Percentiles rank a stretch among this genome's conserved stretches.
Conservation (phyloP, 1,140 invertebrate species). For the Babylonia areolata region DNA sequence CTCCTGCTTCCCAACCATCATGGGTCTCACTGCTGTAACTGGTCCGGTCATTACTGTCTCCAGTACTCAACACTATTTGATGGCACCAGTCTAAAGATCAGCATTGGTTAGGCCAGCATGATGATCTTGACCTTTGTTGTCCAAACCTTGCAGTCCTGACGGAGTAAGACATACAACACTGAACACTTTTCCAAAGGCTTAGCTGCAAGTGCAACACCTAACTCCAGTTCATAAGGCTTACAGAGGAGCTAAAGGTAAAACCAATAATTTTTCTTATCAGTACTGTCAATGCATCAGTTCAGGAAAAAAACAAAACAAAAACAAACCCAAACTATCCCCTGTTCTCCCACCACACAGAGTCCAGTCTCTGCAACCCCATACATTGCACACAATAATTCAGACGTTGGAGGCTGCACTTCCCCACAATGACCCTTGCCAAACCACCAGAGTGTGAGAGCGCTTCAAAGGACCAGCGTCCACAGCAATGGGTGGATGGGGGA, state of each 20-base stretch:
- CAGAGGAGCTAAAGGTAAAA: neutral
- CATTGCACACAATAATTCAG: neutral
- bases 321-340: neutral
- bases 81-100: neutral
- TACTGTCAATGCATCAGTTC: neutral
- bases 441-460: neutral
- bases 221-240: too few relatives aligned
- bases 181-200: neutral
- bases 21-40: too few relatives aligned
- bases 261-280: neutral
- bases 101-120: neutral
- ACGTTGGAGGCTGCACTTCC: too few relatives aligned
- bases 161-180: neutral
- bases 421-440: neutral
- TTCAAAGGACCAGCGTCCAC: neutral
- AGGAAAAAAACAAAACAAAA: neutral
- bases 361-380: neutral
- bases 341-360: neutral
- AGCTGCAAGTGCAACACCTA: neutral
- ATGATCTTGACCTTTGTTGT: neutral
- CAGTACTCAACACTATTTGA: neutral
- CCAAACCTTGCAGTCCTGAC: neutral
- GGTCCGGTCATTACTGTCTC: neutral
- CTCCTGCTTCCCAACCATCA: too few relatives aligned
- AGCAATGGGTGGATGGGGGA: too few relatives aligned